phyloP scores from a whole-genome alignment of 37 sponge, comb jelly and placozoan species.

The Aplysina aerophoba region DNA sequence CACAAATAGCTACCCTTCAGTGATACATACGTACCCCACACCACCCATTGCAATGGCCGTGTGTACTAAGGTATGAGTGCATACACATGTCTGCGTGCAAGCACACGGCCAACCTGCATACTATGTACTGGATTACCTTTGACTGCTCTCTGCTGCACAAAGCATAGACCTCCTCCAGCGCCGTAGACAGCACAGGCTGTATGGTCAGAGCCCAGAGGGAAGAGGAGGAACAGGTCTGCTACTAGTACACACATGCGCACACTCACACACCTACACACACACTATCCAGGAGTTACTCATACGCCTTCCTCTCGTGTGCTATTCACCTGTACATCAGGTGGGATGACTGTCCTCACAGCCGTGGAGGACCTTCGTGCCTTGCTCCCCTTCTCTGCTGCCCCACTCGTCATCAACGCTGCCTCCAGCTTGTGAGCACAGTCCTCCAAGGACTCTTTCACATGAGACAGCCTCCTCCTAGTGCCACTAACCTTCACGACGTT shows the following conservation, averaged over 20 bases:
- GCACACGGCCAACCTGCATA: too few relatives aligned
- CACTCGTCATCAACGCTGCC: slow-evolving; percentile 73
- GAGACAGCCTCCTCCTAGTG: neutral
- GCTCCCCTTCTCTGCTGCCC: slow-evolving; percentile 82
- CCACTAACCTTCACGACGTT: neutral
- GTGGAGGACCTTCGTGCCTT: slow-evolving; percentile 88
- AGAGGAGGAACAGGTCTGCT: neutral
- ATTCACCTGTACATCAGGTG: neutral
- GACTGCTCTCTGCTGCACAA: slow-evolving; percentile 48
- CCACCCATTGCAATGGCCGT: too few relatives aligned
- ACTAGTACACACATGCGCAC: too few relatives aligned
- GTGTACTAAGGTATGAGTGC: too few relatives aligned
- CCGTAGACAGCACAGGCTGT: neutral
- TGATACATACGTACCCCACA: too few relatives aligned
- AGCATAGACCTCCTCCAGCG: neutral
- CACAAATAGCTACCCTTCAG: too few relatives aligned
- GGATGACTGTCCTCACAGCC: slow-evolving; percentile 68
- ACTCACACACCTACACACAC: neutral
- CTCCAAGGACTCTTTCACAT: neutral
- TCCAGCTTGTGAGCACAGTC: slow-evolving; percentile 27
- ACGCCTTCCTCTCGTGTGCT: neutral
- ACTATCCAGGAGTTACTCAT: neutral
- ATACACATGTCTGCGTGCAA: too few relatives aligned
- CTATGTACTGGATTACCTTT: slow-evolving; percentile 26
- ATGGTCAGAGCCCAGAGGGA: neutral